These are phyloP conservation scores for Campylorhamphus procurvoides DNA, from an alignment of 2,113 vertebrate species.

Conservation along the genomic window DNA sequence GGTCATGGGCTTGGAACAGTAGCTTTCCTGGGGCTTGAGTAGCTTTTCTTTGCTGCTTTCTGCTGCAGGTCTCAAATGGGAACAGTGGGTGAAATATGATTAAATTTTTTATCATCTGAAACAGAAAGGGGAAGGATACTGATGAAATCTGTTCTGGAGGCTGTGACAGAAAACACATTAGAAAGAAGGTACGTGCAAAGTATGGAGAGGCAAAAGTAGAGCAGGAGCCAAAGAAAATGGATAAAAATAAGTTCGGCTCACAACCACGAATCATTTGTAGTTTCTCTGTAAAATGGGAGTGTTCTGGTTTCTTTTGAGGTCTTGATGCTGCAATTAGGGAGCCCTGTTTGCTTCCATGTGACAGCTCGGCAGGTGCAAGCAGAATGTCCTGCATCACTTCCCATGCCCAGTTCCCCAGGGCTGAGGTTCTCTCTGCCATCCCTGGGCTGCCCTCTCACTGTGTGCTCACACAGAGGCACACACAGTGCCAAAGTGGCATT, in stretches of 20 bases:
- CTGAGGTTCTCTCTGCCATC: not conserved
- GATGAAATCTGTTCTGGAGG: not conserved
- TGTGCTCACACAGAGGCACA: not conserved
- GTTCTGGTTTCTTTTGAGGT: not conserved
- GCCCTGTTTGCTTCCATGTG: fast-evolving
- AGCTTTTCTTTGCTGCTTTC: not conserved
- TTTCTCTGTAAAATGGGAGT: not conserved
- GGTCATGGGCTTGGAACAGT: not conserved
- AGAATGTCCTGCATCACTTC: not conserved
- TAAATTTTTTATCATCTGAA: not conserved
- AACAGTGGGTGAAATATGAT: not conserved
- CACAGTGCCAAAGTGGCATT: fast-evolving
- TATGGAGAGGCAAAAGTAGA: not conserved
- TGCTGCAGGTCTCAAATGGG: not conserved
- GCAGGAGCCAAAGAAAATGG: not conserved
- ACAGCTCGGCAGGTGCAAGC: not conserved
- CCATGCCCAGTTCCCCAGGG: not conserved
- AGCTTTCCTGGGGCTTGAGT: not conserved
- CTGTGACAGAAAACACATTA: not conserved
- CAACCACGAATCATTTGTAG: not conserved
- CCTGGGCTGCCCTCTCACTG: not conserved
- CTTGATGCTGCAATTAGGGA: not conserved
- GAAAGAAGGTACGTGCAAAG: not conserved
- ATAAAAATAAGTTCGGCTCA: not conserved
- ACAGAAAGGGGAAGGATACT: not conserved